phyloP scores from a whole-genome alignment of 2,888 invertebrate genomes.

The Choristoneura rosaceana region DNA sequence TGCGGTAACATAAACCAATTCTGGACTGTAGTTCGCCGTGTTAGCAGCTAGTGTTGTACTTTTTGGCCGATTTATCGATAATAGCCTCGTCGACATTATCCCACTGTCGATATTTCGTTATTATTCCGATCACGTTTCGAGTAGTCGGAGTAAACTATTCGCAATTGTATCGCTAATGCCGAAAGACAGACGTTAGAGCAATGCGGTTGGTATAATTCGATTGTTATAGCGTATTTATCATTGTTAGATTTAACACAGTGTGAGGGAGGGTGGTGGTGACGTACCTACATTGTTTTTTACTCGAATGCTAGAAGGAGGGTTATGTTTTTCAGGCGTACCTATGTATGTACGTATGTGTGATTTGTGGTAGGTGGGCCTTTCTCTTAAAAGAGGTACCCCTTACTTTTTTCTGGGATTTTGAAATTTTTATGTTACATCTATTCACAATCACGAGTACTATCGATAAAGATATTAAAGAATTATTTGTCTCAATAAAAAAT shows the following conservation, averaged over 20 bases:
- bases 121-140: slow-evolving; percentile 33
- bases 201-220: neutral
- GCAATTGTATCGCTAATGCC: slow-evolving; percentile 25
- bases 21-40: neutral
- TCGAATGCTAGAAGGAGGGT: no score
- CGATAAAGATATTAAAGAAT: no score
- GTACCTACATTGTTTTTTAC: no score
- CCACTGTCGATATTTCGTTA: slow-evolving; percentile 26
- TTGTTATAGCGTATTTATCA: slow-evolving; percentile 29
- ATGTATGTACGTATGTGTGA: no score
- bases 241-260: neutral
- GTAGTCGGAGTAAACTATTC: slow-evolving; percentile 22
- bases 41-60: slow-evolving; percentile 2
- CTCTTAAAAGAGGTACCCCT: no score
- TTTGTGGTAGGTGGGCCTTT: no score
- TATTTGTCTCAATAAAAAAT: no score
- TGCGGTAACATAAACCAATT: neutral
- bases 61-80: slow-evolving; percentile 7
- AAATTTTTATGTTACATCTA: no score
- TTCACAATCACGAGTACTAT: no score
- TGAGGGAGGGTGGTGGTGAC: neutral
- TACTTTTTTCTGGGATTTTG: no score
- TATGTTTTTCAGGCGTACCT: no score
- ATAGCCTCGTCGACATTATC: slow-evolving; percentile 33
- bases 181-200: slow-evolving; percentile 23